phyloP scores from a whole-genome alignment of 1,140 invertebrate genomes.

The Proctacanthus coquilletti region DNA sequence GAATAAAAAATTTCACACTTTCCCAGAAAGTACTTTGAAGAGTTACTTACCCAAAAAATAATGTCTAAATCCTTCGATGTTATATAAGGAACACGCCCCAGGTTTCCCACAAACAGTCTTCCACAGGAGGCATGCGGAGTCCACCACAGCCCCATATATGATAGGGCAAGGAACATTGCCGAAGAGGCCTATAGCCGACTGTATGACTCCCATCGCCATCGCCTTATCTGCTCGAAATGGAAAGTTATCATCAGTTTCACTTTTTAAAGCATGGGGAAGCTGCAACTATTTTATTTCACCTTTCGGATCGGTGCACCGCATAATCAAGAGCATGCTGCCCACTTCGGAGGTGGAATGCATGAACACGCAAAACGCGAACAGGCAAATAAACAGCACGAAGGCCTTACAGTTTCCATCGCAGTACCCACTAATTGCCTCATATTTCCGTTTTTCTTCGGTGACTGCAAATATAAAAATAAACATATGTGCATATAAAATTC shows the following conservation, averaged over 20 bases:
- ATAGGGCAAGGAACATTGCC: conserved; percentile 88
- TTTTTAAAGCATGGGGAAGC: neutral
- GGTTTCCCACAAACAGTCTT: conserved; percentile 62
- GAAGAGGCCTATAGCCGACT: conserved; percentile 83
- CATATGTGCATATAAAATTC: neutral
- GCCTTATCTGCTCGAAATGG: conserved; percentile 53
- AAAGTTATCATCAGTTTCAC: neutral
- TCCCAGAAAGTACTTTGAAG: too few relatives aligned
- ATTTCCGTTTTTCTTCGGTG: too few relatives aligned
- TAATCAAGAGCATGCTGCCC: conserved; percentile 74
- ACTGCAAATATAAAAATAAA: too few relatives aligned
- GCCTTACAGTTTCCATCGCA: conserved; percentile 64
- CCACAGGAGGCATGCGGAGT: conserved; percentile 80
- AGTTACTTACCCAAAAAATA: conserved; percentile 67
- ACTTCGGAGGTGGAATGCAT: conserved; percentile 86
- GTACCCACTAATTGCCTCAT: conserved; percentile 47
- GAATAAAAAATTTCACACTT: too few relatives aligned
- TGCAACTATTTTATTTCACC: conserved; percentile 19
- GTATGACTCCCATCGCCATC: conserved; percentile 84
- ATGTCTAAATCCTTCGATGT: conserved; percentile 64
- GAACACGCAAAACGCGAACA: conserved; percentile 79
- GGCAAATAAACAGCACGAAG: conserved; percentile 66
- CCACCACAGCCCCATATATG: conserved; percentile 80
- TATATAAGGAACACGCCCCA: conserved; percentile 73
- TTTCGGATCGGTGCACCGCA: conserved; percentile 77